Percentiles rank a stretch among this genome's conserved stretches.
phyloP scores from a whole-genome alignment of 2,113 vertebrate genomes.

The Hyaena hyaena region DNA sequence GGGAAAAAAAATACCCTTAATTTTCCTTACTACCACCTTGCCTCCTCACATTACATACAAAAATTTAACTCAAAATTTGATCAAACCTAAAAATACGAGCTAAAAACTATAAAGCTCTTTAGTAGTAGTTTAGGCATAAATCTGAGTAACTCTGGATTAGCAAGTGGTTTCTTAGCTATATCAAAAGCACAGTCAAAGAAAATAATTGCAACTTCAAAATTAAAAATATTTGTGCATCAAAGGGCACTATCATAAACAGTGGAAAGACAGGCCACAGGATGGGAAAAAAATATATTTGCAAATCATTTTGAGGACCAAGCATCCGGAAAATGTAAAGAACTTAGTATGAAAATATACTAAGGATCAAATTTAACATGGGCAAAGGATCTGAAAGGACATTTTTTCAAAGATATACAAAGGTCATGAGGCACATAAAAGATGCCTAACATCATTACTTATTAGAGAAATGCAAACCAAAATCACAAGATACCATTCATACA shows the following conservation, averaged over 20 bases:
- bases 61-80: constrained; percentile 17
- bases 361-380: neutral
- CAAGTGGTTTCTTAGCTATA: neutral
- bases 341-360: neutral
- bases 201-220: neutral
- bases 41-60: neutral
- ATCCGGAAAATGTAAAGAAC: neutral
- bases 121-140: neutral
- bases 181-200: constrained; percentile 7
- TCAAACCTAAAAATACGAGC: neutral
- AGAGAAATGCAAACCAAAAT: constrained; percentile 41
- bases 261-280: neutral
- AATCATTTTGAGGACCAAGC: neutral
- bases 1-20: neutral
- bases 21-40: neutral
- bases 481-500: neutral
- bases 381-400: neutral
- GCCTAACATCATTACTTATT: neutral
- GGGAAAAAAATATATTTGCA: neutral
- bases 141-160: neutral
- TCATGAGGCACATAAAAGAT: constrained; percentile 38
- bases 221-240: constrained; percentile 21
- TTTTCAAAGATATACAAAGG: neutral
- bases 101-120: neutral
- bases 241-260: neutral